phyloP scores from a whole-genome alignment of 2,113 vertebrate genomes.

The Eubucco bourcierii region DNA sequence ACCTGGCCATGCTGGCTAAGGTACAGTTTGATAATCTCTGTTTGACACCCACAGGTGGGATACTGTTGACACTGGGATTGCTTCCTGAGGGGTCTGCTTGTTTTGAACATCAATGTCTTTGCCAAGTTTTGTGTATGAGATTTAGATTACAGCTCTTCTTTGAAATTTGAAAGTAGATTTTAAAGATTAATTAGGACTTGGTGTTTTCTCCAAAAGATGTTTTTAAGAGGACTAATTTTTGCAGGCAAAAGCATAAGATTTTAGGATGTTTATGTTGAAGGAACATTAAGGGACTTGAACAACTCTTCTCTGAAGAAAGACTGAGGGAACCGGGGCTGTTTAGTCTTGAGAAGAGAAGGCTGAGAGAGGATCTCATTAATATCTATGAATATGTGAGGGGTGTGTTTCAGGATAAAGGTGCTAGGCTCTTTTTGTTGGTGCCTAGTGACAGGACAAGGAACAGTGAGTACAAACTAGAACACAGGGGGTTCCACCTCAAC shows the following conservation, averaged over 20 bases:
- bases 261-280: not conserved
- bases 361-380: too few relatives aligned
- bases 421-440: too few relatives aligned
- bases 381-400: too few relatives aligned
- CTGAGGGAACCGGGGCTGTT: too few relatives aligned
- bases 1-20: slow-evolving; percentile 98
- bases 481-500: too few relatives aligned
- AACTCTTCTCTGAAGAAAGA: too few relatives aligned
- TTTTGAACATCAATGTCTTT: not conserved
- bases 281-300: too few relatives aligned
- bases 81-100: not conserved
- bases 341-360: too few relatives aligned
- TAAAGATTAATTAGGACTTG: not conserved
- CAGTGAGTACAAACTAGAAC: too few relatives aligned
- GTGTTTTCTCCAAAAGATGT: not conserved
- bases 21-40: slow-evolving; percentile 59
- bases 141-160: not conserved
- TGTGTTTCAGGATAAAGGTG: too few relatives aligned
- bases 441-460: too few relatives aligned
- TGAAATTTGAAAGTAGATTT: not conserved
- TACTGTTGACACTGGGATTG: rapidly evolving
- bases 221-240: not conserved
- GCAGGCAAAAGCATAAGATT: not conserved
- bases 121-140: not conserved
- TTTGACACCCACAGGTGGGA: not conserved